These are phyloP conservation scores for Cetoscarus ocellatus DNA, from an alignment of 2,797 vertebrate species.

Conservation along the genomic window DNA sequence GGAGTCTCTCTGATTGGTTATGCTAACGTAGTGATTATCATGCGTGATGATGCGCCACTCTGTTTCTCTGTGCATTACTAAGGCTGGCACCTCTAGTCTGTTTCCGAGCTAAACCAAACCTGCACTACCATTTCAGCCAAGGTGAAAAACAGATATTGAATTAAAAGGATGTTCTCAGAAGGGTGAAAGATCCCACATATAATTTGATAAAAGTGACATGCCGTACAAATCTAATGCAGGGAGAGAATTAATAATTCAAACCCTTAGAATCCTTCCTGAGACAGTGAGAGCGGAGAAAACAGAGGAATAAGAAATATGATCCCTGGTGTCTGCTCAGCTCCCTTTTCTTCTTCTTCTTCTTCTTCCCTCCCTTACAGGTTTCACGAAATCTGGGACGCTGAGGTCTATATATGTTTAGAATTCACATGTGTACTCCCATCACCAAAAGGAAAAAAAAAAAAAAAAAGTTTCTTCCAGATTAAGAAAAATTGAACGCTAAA, in stretches of 20 bases:
- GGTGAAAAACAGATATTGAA: constrained; percentile 56
- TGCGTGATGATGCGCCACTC: too few relatives aligned
- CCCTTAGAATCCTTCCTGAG: constrained; percentile 68
- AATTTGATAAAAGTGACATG: constrained; percentile 85
- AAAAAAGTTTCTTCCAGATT: constrained; percentile 15
- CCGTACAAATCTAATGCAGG: constrained; percentile 79
- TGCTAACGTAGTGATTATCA: too few relatives aligned
- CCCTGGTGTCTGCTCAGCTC: constrained; percentile 63
- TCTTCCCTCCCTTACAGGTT: constrained; percentile 65
- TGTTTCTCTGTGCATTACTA: too few relatives aligned
- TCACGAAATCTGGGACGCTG: constrained; percentile 74
- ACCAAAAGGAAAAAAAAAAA: constrained; percentile 29
- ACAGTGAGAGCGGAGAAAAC: constrained; percentile 59
- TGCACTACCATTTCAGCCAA: not conserved
- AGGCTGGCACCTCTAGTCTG: too few relatives aligned
- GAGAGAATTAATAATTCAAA: constrained; percentile 85
- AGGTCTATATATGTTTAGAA: constrained; percentile 65
- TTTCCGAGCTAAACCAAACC: too few relatives aligned
- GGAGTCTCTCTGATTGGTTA: too few relatives aligned
- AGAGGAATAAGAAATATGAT: constrained; percentile 69
- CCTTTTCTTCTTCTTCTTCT: constrained; percentile 54
- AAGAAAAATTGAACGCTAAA: constrained; percentile 35
- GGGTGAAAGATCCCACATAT: constrained; percentile 66
- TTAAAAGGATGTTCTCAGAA: constrained; percentile 69
- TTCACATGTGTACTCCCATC: constrained; percentile 53